These are phyloP conservation scores for Schizotus pectinicornis DNA, from an alignment of 2,888 invertebrate species.

Conservation along the genomic window DNA sequence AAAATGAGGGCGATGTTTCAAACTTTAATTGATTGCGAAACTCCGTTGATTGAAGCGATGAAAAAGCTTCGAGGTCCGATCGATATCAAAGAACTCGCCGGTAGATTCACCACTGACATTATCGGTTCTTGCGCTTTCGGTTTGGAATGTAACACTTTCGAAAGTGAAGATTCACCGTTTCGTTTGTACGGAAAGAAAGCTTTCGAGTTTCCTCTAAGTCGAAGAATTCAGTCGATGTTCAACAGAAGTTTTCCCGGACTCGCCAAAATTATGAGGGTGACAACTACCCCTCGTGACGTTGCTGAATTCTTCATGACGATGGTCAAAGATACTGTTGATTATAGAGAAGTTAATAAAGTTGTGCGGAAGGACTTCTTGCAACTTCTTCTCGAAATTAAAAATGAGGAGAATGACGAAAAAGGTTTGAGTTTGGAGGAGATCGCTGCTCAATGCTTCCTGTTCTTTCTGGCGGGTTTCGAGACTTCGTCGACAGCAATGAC, in stretches of 20 bases:
- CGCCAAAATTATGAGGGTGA: not conserved
- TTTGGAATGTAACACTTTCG: too few relatives aligned
- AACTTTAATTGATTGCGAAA: slow-evolving; percentile 1
- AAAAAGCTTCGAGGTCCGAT: not conserved
- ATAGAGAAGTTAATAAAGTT: slow-evolving; percentile 36
- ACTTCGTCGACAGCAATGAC: not conserved
- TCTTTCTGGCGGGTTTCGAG: slow-evolving; percentile 38
- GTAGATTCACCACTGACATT: not conserved
- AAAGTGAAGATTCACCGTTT: too few relatives aligned
- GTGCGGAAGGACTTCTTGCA: slow-evolving; percentile 55
- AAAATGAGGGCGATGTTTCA: slow-evolving; percentile 21
- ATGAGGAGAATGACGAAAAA: slow-evolving; percentile 10
- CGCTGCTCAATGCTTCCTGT: slow-evolving; percentile 63
- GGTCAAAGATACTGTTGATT: slow-evolving; percentile 40
- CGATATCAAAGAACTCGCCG: slow-evolving; percentile 1
- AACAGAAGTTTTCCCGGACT: slow-evolving; percentile 48
- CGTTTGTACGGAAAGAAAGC: too few relatives aligned
- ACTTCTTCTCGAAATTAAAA: slow-evolving; percentile 46
- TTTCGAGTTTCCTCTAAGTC: too few relatives aligned
- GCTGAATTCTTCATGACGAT: slow-evolving; percentile 21
- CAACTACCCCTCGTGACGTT: not conserved
- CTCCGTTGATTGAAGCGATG: too few relatives aligned
- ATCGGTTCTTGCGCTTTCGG: too few relatives aligned
- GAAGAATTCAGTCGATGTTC: not conserved
- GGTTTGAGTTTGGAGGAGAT: slow-evolving; percentile 43